phyloP scores from a whole-genome alignment of 2,888 invertebrate species.

The Flabesymbios commensalis region DNA sequence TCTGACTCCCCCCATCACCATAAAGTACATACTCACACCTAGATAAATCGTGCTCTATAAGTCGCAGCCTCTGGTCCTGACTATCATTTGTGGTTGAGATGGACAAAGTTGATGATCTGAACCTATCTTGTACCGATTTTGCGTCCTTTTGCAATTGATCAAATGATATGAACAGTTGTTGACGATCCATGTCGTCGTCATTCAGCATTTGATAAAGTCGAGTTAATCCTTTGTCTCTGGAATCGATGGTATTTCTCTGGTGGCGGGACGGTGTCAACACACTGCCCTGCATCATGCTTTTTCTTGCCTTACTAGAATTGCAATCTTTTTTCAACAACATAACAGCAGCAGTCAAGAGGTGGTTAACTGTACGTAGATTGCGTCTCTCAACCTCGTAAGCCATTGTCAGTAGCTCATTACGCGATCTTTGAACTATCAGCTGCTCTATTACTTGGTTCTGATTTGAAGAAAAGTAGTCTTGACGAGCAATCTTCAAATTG shows the following conservation, averaged over 20 bases:
- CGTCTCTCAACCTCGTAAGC: constrained; percentile 50
- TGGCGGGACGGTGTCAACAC: constrained; percentile 41
- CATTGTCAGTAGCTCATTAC: constrained; percentile 58
- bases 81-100: constrained; percentile 27
- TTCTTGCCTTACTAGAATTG: constrained; percentile 40
- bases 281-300: constrained; percentile 45
- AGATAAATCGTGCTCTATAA: constrained; percentile 43
- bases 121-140: constrained; percentile 32
- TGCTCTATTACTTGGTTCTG: constrained; percentile 50
- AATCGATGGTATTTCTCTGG: constrained; percentile 52
- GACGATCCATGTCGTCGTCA: constrained; percentile 24
- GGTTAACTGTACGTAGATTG: constrained; percentile 46
- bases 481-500: constrained; percentile 52
- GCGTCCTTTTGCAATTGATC: constrained; percentile 40
- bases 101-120: constrained; percentile 25
- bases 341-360: constrained; percentile 43
- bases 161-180: constrained; percentile 46
- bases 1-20: no score
- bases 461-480: constrained; percentile 55
- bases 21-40: no score
- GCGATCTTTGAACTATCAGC: constrained; percentile 47
- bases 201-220: constrained; percentile 46
- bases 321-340: constrained; percentile 37
- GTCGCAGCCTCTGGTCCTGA: constrained; percentile 36
- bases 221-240: constrained; percentile 47